phyloP scores from a whole-genome alignment of 2,113 vertebrate genomes.

The crab-eating macaque (Macaca fascicularis) region DNA sequence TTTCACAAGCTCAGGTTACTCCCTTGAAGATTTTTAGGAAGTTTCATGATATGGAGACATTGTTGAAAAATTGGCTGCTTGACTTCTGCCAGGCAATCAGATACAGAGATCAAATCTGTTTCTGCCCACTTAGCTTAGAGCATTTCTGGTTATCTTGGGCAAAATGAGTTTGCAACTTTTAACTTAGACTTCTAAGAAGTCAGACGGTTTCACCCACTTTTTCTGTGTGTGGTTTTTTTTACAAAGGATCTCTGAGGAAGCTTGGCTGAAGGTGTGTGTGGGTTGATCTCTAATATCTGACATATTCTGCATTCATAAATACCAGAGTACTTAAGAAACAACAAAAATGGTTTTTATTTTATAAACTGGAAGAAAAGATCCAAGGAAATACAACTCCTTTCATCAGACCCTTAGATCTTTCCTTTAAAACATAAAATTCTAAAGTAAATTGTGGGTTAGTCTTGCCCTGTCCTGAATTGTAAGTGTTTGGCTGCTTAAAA shows the following conservation, averaged over 20 bases:
- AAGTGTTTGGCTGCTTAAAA: background rate
- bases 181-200: background rate
- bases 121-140: background rate
- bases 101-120: conserved; percentile 46
- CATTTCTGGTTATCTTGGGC: background rate
- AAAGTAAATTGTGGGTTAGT: background rate
- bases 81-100: conserved; percentile 48
- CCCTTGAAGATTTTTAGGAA: conserved; percentile 66
- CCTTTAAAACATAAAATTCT: background rate
- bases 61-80: conserved; percentile 53
- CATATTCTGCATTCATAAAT: background rate
- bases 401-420: background rate
- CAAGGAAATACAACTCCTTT: background rate
- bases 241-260: background rate
- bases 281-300: background rate
- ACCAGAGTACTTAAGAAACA: background rate
- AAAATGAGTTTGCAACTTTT: conserved; percentile 1
- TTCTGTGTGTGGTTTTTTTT: background rate
- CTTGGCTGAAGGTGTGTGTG: background rate
- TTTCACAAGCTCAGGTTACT: conserved; percentile 60
- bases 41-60: conserved; percentile 37
- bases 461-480: background rate
- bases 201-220: background rate
- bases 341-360: background rate
- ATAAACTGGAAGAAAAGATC: background rate